A percentile compares a stretch with the other conserved stretches of the same genome.
Evolutionary conservation across 2,888 invertebrate genomes (phyloP).

Genomic region (Tortrix viridana): DNA sequence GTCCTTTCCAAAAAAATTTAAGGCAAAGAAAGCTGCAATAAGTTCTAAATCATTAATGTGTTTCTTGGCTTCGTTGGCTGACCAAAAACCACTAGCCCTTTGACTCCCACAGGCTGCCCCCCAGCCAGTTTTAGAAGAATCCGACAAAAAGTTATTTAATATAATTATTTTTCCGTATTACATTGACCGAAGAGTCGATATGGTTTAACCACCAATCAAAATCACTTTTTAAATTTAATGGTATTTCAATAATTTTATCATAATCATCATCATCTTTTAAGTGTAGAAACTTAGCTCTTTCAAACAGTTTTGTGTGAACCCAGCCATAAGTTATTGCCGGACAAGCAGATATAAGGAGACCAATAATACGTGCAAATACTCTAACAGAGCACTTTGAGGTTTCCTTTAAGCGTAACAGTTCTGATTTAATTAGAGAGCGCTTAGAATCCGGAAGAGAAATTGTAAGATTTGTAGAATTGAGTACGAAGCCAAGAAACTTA

Average conservation of each 20-base stretch:
- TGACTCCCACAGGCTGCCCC: slow-evolving; percentile 5
- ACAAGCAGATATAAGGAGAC: slow-evolving; percentile 13
- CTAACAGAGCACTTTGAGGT: slow-evolving; percentile 10
- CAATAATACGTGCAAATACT: slow-evolving; percentile 18
- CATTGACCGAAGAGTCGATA: background rate
- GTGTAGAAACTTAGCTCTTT: slow-evolving; percentile 16
- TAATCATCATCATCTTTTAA: slow-evolving; percentile 13
- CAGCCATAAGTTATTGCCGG: slow-evolving; percentile 12
- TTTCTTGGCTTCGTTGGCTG: slow-evolving; percentile 1
- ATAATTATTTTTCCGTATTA: background rate
- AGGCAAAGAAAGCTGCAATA: slow-evolving; percentile 8
- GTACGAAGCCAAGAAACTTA: slow-evolving; percentile 12
- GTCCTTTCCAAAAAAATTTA: slow-evolving; percentile 7
- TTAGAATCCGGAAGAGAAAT: slow-evolving; percentile 7
- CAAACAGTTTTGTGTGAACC: slow-evolving; percentile 21
- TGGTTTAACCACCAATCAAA: slow-evolving; percentile 2
- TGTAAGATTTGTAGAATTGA: slow-evolving; percentile 14
- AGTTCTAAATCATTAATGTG: slow-evolving; percentile 14
- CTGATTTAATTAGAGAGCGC: slow-evolving; percentile 1
- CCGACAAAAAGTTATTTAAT: slow-evolving; percentile 1
- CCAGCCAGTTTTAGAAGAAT: slow-evolving; percentile 4
- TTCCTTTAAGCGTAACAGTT: background rate
- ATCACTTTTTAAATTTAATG: slow-evolving; percentile 5
- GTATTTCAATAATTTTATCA: slow-evolving; percentile 5
- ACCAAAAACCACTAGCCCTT: slow-evolving; percentile 8